Conservation (phyloP, 2,888 invertebrate genomes). For the Scrobipalpa costella region DNA sequence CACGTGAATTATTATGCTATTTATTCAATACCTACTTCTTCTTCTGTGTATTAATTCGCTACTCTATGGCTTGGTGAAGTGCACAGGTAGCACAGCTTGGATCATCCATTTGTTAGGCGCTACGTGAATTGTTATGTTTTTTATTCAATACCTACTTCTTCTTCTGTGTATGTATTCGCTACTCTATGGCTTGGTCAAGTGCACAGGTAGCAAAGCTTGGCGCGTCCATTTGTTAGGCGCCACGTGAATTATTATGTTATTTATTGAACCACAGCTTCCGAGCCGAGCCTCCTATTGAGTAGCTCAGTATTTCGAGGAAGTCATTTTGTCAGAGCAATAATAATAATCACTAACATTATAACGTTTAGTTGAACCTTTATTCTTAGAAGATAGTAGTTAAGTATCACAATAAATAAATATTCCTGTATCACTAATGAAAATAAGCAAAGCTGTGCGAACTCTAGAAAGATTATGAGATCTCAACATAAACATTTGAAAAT, state of each 20-base stretch:
- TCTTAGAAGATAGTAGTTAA: not conserved
- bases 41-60: too few relatives aligned
- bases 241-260: conserved; percentile 67
- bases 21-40: too few relatives aligned
- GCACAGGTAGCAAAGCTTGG: conserved; percentile 68
- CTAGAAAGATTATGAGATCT: too few relatives aligned
- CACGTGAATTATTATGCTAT: too few relatives aligned
- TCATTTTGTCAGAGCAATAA: not conserved
- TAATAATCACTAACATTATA: not conserved
- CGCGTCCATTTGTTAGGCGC: conserved; percentile 68
- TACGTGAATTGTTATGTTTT: conserved; percentile 42
- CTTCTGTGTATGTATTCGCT: conserved; percentile 29
- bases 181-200: conserved; percentile 38
- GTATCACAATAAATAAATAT: too few relatives aligned
- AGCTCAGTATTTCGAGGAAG: conserved; percentile 5
- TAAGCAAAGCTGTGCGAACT: too few relatives aligned
- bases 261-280: conserved; percentile 60
- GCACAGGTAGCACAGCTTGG: too few relatives aligned
- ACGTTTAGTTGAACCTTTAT: not conserved
- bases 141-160: conserved; percentile 9
- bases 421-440: too few relatives aligned
- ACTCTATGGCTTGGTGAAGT: conserved; percentile 37
- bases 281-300: conserved; percentile 31
- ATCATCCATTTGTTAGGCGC: conserved; percentile 68
- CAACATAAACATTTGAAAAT: too few relatives aligned